phyloP scores from a whole-genome alignment of 2,113 vertebrate species.

The Anguilla japonica region DNA sequence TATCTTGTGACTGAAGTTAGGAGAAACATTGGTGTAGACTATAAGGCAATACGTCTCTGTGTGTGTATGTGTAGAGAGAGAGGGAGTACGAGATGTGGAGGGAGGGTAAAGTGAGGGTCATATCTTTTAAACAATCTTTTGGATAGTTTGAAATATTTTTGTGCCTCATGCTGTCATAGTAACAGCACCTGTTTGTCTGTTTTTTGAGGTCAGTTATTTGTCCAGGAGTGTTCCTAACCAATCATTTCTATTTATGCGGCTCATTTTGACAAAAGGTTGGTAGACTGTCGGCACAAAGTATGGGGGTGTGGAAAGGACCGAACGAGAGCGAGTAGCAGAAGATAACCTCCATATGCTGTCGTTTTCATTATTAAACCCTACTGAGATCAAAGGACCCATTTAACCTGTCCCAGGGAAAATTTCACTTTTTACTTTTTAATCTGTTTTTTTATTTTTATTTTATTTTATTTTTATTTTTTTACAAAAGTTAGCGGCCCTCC shows the following conservation, averaged over 20 bases:
- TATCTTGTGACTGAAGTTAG: too few species aligned
- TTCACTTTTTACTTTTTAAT: background rate
- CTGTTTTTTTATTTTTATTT: background rate
- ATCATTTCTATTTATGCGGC: conserved; percentile 68
- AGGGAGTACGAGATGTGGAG: background rate
- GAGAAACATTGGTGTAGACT: too few species aligned
- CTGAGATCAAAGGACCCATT: conserved; percentile 69
- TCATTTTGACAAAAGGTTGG: conserved; percentile 65
- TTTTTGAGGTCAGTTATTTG: background rate
- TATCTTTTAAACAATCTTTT: too few species aligned
- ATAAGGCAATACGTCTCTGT: background rate
- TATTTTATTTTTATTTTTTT: background rate
- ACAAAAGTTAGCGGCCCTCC: too few species aligned
- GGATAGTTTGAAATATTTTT: background rate
- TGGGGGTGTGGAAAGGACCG: conserved; percentile 68
- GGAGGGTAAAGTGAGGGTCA: background rate
- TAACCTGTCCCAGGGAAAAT: conserved; percentile 57
- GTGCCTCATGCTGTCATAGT: background rate
- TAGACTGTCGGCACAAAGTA: conserved; percentile 74
- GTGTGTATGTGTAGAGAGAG: background rate
- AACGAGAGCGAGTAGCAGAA: conserved; percentile 73
- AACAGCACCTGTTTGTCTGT: background rate
- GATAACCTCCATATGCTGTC: conserved; percentile 80
- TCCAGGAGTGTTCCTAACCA: conserved; percentile 52
- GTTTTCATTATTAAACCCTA: conserved; percentile 67